Evolutionary conservation across 2,113 vertebrate species (phyloP).

Genomic region (Ptyas mucosa): DNA sequence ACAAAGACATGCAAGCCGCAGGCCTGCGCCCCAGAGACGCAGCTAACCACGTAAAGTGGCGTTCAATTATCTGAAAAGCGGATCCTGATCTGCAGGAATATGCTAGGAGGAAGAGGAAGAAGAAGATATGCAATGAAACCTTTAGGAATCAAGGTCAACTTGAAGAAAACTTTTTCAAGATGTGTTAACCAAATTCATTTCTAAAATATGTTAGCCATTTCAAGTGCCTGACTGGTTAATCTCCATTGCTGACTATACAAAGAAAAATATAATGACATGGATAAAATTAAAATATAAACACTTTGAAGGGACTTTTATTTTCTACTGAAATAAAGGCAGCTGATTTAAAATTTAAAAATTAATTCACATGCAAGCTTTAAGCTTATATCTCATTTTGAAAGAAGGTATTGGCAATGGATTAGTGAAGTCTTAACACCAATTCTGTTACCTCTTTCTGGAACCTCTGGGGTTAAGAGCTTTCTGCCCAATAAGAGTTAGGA

Average conservation of each 20-base stretch:
- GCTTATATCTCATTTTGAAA: neutral
- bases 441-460: neutral
- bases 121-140: neutral
- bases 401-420: neutral
- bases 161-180: neutral
- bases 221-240: neutral
- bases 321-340: slow-evolving; percentile 7
- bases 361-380: neutral
- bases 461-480: neutral
- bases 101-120: too few species aligned
- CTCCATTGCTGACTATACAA: neutral
- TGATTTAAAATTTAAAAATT: slow-evolving; percentile 20
- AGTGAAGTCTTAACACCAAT: neutral
- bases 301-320: slow-evolving; percentile 24
- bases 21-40: too few species aligned
- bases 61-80: too few species aligned
- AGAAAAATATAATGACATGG: neutral
- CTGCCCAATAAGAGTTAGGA: neutral
- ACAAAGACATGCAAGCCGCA: too few species aligned
- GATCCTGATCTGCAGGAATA: too few species aligned
- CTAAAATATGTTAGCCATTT: neutral
- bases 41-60: too few species aligned
- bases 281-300: neutral
- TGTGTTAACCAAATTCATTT: neutral
- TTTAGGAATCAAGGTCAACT: neutral